Evolutionary conservation across 2,888 invertebrate species (phyloP), one percentile per base, ranked within the genome.

Genomic region (Stenodema calcarata): DNA sequence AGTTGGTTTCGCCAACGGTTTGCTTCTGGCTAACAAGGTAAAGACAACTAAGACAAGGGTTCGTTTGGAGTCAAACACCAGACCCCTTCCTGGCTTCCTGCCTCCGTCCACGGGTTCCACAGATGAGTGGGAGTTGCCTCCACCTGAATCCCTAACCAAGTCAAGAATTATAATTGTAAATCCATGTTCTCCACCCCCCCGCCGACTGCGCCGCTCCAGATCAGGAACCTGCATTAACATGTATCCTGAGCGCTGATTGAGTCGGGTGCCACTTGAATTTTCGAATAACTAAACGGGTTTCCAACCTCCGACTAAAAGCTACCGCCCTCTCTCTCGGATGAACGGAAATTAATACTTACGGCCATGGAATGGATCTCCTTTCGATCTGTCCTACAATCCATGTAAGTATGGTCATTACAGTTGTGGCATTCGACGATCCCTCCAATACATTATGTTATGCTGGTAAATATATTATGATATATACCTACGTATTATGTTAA

Each of bases 21-120:
- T 35, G 30, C 16, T 35, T 35, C 73, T 16, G 30, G 35, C 41
- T 73, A 73, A 73, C 73, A 73, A 73, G 73, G 73, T 73, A 73
- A 73, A 73, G 73, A 73, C 73, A 73, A 73, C 62, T 62, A 62
- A 62, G 62, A 62, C 62, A 62, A 41, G 73, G 73, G 73, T 73
- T 73, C 73, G 73, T 73, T 73, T 73, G 73, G 73, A 73, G 73
- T 73, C 35, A 73, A 73, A 73, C 73, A 73, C 73, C 73, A 73
- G 35, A 30, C 14, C 11, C 73, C 18, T 35, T 18, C 16, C 70
- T 28, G 27, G 28, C 11, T 11, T 70, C 11, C 44, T 14, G 11
- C 14, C 44, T 44, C 44, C 11, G 16, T 16, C 44, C 54, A 18
- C 62, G 23, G 62, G 11, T 62, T 62, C 62, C 62, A 23, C 23